Evolutionary conservation across 1,140 invertebrate species (phyloP).

Genomic region (Neotoxoptera formosana): DNA sequence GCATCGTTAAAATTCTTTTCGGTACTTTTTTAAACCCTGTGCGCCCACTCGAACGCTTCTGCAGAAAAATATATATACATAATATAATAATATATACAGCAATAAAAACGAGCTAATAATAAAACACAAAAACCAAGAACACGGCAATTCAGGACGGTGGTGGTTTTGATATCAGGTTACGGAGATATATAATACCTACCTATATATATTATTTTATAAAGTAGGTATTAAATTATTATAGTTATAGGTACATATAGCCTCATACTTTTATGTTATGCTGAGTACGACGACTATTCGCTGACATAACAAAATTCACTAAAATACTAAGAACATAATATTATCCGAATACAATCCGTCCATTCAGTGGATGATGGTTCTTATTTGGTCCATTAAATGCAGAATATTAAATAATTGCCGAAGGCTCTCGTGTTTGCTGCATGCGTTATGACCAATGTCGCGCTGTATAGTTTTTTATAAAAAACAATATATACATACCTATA

Average conservation of each 20-base stretch:
- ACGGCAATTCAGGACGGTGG: background rate
- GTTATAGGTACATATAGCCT: background rate
- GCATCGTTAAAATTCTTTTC: slow-evolving; percentile 22
- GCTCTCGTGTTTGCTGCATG: background rate
- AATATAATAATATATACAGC: slow-evolving; percentile 1
- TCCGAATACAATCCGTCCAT: background rate
- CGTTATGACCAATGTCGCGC: background rate
- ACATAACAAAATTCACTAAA: background rate
- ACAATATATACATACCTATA: background rate
- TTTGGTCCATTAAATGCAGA: background rate
- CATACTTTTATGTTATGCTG: background rate
- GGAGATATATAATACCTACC: background rate
- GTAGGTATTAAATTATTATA: slow-evolving; percentile 3
- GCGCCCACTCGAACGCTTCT: background rate
- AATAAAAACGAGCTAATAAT: slow-evolving; percentile 14
- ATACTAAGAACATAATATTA: background rate
- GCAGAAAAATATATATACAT: background rate
- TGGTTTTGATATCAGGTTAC: background rate
- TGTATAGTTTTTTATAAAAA: background rate
- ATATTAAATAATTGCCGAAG: background rate
- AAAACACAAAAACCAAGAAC: background rate
- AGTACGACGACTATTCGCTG: background rate
- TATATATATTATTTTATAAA: background rate
- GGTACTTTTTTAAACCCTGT: background rate
- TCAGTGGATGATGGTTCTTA: background rate